Evolutionary conservation across 1,140 invertebrate species (phyloP), one percentile per base, ranked within the genome.

Genomic region (Antheraea mylitta): DNA sequence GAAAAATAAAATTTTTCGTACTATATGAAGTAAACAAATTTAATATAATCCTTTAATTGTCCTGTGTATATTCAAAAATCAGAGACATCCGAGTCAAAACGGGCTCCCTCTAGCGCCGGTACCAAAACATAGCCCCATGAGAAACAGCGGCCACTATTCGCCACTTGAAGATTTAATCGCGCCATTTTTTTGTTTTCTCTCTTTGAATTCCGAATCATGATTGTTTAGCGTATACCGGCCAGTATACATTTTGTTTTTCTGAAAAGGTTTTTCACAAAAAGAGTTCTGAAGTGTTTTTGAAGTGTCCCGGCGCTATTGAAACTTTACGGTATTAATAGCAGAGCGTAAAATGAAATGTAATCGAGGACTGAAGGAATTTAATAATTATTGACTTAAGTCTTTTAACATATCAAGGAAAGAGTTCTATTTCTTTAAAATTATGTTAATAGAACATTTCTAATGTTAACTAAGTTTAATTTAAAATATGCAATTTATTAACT

Each of bases 111-210:
- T 79, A 82, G 87, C 80, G 81, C 74, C 74, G 36, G 79, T 82
- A 87, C 86, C 85, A 85, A 82, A 90, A 90, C 87, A 90, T 77
- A 77, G 73, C 87, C 87, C 85, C 86, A 89, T 89, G 87, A 85
- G 86, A 89, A 87, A 89, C 81, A 75, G 73, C 76, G 81, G 78
- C 45, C 73, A 75, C 72, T 77, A 82, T 82, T 85, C 79, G 63
- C 75, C 80, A 83, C 83, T 84, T 75, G 61, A 83, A 87, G 85
- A 89, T 90, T 79, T 85, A 90, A 90, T 90, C 88, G 85, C 87
- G 80, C 86, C 82, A 85, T 82, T 86, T 85, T 86, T 82, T 82
- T 82, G 76, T 88, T 88, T 86, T 77, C 79, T 72, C 78, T 79
- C 74, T 80, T 69, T 71, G 67, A 81, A 85, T 78, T 85, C 70